A percentile compares a stretch with the other conserved stretches of the same genome.
phyloP scores from a whole-genome alignment of 2,888 invertebrate genomes.

The Zaprionus bogoriensis region DNA sequence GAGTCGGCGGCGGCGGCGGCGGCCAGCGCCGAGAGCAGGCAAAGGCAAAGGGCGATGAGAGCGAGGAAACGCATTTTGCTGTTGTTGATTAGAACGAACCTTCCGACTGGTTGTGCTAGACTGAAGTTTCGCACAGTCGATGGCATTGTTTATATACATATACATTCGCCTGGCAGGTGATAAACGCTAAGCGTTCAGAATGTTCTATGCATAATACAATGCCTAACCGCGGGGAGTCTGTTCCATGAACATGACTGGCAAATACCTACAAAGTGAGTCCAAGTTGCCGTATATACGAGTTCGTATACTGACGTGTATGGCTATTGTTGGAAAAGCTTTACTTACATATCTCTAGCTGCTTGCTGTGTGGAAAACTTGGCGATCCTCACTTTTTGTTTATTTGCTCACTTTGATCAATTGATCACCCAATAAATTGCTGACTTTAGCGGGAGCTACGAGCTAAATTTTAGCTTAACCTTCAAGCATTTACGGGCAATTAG shows the following conservation, averaged over 20 bases:
- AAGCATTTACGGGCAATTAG: neutral
- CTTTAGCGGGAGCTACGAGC: no score
- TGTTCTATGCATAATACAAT: neutral
- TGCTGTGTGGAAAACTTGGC: no score
- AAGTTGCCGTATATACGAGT: no score
- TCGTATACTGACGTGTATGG: no score
- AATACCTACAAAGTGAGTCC: neutral
- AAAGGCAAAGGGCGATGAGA: slow-evolving; percentile 37
- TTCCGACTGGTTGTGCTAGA: slow-evolving; percentile 23
- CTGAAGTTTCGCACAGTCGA: slow-evolving; percentile 26
- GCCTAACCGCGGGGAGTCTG: neutral
- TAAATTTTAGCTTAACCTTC: no score
- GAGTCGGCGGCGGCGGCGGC: slow-evolving; percentile 8
- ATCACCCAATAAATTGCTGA: no score
- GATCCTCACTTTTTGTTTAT: no score
- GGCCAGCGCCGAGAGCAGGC: slow-evolving; percentile 49
- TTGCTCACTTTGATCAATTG: no score
- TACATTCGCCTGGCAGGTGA: neutral
- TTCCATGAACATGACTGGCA: neutral
- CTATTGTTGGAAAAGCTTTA: no score
- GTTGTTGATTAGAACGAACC: slow-evolving; percentile 20
- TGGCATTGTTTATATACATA: slow-evolving; percentile 29
- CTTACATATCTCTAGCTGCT: no score
- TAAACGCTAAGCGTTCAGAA: neutral
- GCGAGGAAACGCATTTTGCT: slow-evolving; percentile 58